Evolutionary conservation across 2,797 vertebrate species (phyloP), one percentile per base, ranked within the genome.

Genomic region (Capromys pilorides): DNA sequence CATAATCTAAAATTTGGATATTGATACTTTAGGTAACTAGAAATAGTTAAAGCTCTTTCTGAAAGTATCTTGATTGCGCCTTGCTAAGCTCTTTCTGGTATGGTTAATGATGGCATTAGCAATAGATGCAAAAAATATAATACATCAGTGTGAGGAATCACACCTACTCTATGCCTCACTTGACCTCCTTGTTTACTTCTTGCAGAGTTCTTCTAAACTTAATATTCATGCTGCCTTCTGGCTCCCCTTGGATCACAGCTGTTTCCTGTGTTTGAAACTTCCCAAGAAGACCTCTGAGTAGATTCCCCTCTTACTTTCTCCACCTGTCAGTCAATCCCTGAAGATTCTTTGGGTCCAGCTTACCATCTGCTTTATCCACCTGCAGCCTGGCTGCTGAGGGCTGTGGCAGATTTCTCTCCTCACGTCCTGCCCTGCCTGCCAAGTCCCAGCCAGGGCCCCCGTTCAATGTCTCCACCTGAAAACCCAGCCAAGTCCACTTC

Each of bases 361-460:
- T 67, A 75, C 94, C 94, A 96, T 87, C 82, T 96, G 93, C 94
- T 92, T 83, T 92, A 81, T 54, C 80, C 95, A 91, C 91, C 61
- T 41, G 93, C 36, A 87, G 69, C 73, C 67, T 28, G 16, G 54
- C 69, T 66, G 81, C 84, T n/a, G 26, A 8, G 13, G 66, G 26
- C 36, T 75, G 24, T 26, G 86, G 75, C 39, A n/a, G 66, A 90
- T 9, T 78, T 62, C 28, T 28, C 54, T 81, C 69, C 81, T 22
- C 36, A 22, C 26, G 33, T 66, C 13, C 62, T 66, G 59, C 18
- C 62, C 28, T 36, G 59, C 49, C 71, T 80, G 67, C 92, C 89
- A 83, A 28, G 57, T 93, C 77, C n/a, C 45, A 45, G 90, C 28
- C 39, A 13, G 45, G 57, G 61, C 10, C 41, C 18, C 4, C 0